Conservation (phyloP, 1,140 invertebrate species). For the Thrips palmi region DNA sequence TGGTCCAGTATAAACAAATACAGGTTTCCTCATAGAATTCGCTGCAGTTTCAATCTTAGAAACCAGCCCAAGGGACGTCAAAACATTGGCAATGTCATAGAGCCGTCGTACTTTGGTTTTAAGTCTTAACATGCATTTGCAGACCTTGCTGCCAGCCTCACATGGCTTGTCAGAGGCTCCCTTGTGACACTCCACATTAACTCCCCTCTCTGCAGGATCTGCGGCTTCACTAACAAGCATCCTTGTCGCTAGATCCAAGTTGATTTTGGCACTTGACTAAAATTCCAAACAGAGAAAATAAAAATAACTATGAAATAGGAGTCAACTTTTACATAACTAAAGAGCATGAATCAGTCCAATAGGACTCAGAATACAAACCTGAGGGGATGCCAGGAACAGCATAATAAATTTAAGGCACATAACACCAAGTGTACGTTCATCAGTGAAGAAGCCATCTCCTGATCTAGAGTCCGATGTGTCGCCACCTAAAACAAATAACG, state of each 20-base stretch:
- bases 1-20: slow-evolving; percentile 49
- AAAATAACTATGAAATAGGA: too few relatives aligned
- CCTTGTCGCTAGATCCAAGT: slow-evolving; percentile 45
- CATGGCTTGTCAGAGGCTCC: slow-evolving; percentile 7
- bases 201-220: slow-evolving; percentile 20
- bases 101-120: slow-evolving; percentile 48
- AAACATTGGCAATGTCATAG: slow-evolving; percentile 57
- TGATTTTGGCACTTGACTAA: slow-evolving; percentile 42
- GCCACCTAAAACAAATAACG: too few relatives aligned
- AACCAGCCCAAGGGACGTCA: slow-evolving; percentile 46
- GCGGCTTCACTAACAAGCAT: slow-evolving; percentile 35
- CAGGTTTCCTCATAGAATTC: slow-evolving; percentile 38
- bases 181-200: slow-evolving; percentile 7
- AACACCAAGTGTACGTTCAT: slow-evolving; percentile 42
- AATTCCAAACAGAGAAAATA: slow-evolving; percentile 33
- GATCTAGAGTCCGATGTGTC: too few relatives aligned
- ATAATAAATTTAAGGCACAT: slow-evolving; percentile 54
- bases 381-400: slow-evolving; percentile 44
- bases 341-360: too few relatives aligned
- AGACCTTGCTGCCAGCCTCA: slow-evolving; percentile 15
- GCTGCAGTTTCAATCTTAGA: slow-evolving; percentile 35
- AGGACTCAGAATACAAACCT: slow-evolving; percentile 35
- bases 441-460: too few relatives aligned
- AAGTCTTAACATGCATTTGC: slow-evolving; percentile 27
- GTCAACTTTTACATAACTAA: too few relatives aligned